phyloP scores from a whole-genome alignment of 2,888 invertebrate genomes.

The Corbicula japonica region DNA sequence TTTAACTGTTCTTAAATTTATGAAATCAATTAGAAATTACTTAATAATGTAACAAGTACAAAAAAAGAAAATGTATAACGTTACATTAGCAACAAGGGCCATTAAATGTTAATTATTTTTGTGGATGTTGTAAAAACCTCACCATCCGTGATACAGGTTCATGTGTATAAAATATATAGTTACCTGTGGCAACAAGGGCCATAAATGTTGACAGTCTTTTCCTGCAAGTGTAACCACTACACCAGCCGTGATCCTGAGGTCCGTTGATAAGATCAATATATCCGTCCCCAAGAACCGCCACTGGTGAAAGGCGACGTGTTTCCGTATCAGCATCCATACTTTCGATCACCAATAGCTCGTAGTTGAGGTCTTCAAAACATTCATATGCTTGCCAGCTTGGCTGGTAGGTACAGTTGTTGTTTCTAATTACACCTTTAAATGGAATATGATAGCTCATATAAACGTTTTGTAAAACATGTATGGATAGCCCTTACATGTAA shows the following conservation, averaged over 20 bases:
- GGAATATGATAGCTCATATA: neutral
- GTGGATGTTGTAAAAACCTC: too few relatives aligned
- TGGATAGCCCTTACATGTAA: too few relatives aligned
- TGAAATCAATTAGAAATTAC: too few relatives aligned
- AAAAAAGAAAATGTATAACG: too few relatives aligned
- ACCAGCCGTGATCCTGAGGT: slow-evolving; percentile 86
- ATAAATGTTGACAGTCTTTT: slow-evolving; percentile 83
- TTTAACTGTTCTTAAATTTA: too few relatives aligned
- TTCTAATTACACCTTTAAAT: slow-evolving; percentile 81
- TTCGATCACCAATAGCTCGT: slow-evolving; percentile 81
- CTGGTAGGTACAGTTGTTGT: slow-evolving; percentile 68
- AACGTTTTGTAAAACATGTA: too few relatives aligned
- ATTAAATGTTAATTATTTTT: too few relatives aligned
- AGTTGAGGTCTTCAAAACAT: slow-evolving; percentile 73
- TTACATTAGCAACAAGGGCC: too few relatives aligned
- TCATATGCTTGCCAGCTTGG: slow-evolving; percentile 75
- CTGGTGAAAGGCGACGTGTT: slow-evolving; percentile 82
- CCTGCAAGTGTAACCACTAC: slow-evolving; percentile 84
- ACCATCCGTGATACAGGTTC: too few relatives aligned
- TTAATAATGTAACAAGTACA: too few relatives aligned
- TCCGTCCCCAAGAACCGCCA: slow-evolving; percentile 71
- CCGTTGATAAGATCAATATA: slow-evolving; percentile 85
- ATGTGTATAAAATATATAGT: too few relatives aligned
- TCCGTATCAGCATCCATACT: slow-evolving; percentile 85
- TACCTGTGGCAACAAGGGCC: slow-evolving; percentile 80